phyloP scores from a whole-genome alignment of 2,888 invertebrate genomes.

The Ypsolopha scabrella region DNA sequence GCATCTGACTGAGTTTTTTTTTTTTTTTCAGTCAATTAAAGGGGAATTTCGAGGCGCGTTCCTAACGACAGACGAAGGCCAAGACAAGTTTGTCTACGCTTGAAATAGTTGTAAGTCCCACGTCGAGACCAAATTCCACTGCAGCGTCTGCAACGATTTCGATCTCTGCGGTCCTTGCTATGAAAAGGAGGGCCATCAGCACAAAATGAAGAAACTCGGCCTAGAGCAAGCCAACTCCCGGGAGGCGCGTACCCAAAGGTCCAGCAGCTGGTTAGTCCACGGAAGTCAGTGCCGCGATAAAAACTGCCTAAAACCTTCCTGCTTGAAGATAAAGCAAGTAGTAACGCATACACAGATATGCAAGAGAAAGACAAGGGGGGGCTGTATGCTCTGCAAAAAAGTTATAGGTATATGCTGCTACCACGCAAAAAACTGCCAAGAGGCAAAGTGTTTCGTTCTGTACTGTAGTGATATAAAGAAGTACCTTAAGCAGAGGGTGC shows the following conservation, averaged over 20 bases:
- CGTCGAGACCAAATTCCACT: conserved; percentile 97
- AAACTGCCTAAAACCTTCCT: conserved; percentile 96
- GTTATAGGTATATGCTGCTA: conserved; percentile 98
- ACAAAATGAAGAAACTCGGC: conserved; percentile 98
- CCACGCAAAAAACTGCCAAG: conserved; percentile 98
- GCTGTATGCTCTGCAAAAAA: conserved; percentile 99
- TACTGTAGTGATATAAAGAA: conserved; percentile 99
- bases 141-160: conserved; percentile 98
- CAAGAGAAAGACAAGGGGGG: conserved; percentile 95
- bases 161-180: conserved; percentile 97
- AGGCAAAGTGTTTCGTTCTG: conserved; percentile 96
- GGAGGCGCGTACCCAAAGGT: conserved; percentile 92
- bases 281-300: conserved; percentile 98
- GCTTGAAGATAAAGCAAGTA: conserved; percentile 99
- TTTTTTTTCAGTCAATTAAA: conserved; percentile 83
- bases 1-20: too few species aligned
- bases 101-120: conserved; percentile 97
- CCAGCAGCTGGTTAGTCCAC: conserved; percentile 94
- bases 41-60: conserved; percentile 99
- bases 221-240: conserved; percentile 93
- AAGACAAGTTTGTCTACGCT: conserved; percentile 98
- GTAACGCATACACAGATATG: conserved; percentile 98
- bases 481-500: conserved; percentile 93
- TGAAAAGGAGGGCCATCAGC: conserved; percentile 94
- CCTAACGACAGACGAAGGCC: conserved; percentile 97